A percentile compares a stretch with the other conserved stretches of the same genome.
These are phyloP conservation scores for Hydrotaea cyrtoneurina DNA, from an alignment of 2,888 invertebrate species.

Conservation along the genomic window DNA sequence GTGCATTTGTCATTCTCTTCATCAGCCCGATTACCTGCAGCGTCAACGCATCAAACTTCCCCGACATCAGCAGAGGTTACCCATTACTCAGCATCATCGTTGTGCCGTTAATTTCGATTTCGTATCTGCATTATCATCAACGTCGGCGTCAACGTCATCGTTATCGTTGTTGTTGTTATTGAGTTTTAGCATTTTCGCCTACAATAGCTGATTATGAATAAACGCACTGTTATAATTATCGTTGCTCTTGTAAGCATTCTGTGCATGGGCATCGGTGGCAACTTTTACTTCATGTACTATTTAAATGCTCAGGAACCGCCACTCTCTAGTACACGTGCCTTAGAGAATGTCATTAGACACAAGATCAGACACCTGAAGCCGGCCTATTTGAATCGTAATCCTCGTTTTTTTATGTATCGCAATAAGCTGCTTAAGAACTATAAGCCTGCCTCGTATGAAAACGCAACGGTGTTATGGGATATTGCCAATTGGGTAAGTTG, in stretches of 20 bases:
- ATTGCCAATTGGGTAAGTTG: constrained; percentile 80
- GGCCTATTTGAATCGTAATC: constrained; percentile 80
- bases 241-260: constrained; percentile 75
- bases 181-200: background rate
- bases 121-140: background rate
- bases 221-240: constrained; percentile 76
- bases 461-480: constrained; percentile 82
- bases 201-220: constrained; percentile 72
- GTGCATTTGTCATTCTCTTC: constrained; percentile 9
- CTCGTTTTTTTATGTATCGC: constrained; percentile 80
- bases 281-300: constrained; percentile 81
- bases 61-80: background rate
- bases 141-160: background rate
- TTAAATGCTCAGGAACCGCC: constrained; percentile 80
- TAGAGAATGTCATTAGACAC: constrained; percentile 78
- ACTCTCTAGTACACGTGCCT: constrained; percentile 80
- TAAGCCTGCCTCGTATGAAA: constrained; percentile 80
- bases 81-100: constrained; percentile 13
- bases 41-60: background rate
- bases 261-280: constrained; percentile 76
- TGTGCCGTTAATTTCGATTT: constrained; percentile 33
- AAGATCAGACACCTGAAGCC: constrained; percentile 79
- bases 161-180: background rate
- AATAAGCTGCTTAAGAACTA: constrained; percentile 79
- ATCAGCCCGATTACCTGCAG: constrained; percentile 7